These are phyloP conservation scores for Odontocolon sp. DNA, from an alignment of 2,888 invertebrate species.

Conservation along the genomic window DNA sequence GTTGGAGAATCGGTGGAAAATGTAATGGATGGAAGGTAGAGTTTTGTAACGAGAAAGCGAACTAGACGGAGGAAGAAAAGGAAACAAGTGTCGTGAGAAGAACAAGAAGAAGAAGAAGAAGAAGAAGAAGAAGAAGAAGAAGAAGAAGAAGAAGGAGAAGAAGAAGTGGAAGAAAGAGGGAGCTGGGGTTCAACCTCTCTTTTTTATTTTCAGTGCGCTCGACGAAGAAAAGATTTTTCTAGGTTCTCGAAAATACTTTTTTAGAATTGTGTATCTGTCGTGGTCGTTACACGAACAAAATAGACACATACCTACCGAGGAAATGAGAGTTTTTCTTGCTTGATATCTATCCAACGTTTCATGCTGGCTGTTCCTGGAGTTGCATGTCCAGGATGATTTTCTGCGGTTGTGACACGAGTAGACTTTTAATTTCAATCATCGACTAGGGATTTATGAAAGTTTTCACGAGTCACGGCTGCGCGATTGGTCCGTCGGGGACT, in stretches of 20 bases:
- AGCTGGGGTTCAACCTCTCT: no score
- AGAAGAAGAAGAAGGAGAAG: no score
- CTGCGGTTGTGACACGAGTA: slow-evolving; percentile 68
- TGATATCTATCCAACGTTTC: neutral
- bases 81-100: neutral
- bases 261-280: no score
- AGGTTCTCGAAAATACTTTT: no score
- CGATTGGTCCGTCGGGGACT: slow-evolving; percentile 33
- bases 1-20: slow-evolving; percentile 10
- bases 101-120: neutral
- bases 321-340: neutral
- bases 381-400: slow-evolving; percentile 51
- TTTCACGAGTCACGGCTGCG: slow-evolving; percentile 33
- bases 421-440: slow-evolving; percentile 77
- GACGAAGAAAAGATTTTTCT: no score
- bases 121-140: no score
- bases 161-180: no score
- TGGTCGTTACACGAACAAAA: no score
- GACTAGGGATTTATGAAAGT: slow-evolving; percentile 74
- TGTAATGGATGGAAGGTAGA: slow-evolving; percentile 38
- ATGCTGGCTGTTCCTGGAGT: slow-evolving; percentile 17
- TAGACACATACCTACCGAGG: no score
- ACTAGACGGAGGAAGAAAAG: neutral
- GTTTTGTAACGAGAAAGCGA: slow-evolving; percentile 9
- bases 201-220: no score